phyloP scores from a whole-genome alignment of 2,888 invertebrate genomes.

The Microctonus aethiopoides region DNA sequence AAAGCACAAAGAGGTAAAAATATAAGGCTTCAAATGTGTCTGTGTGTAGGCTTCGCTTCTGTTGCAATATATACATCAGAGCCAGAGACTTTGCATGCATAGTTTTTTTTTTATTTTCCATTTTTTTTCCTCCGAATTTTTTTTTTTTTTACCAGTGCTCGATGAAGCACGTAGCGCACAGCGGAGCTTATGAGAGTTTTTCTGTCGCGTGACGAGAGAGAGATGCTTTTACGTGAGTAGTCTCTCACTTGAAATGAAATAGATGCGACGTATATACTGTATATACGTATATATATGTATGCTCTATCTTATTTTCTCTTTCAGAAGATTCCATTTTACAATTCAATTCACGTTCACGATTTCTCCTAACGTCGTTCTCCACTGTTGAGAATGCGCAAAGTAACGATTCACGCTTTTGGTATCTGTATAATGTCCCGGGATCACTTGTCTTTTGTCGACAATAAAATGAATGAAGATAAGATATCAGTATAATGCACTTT shows the following conservation, averaged over 20 bases:
- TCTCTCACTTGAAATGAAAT: conserved; percentile 4
- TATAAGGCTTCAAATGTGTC: neutral
- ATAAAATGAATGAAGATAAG: neutral
- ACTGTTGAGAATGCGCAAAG: neutral
- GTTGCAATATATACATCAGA: neutral
- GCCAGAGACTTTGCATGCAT: neutral
- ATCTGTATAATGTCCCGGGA: neutral
- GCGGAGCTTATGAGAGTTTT: conserved; percentile 1
- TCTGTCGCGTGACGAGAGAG: neutral
- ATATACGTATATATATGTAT: too few species aligned
- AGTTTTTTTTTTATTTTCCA: neutral
- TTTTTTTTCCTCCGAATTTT: neutral
- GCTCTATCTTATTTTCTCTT: neutral
- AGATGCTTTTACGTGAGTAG: neutral
- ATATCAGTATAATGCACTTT: neutral
- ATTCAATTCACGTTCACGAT: conserved; percentile 4
- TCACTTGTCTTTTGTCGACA: conserved; percentile 4
- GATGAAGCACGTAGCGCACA: neutral
- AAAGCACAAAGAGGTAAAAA: neutral
- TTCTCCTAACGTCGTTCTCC: neutral
- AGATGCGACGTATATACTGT: neutral
- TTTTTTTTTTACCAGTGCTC: neutral
- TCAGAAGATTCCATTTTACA: neutral
- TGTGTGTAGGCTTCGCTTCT: neutral
- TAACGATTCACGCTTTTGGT: neutral